phyloP scores from a whole-genome alignment of 1,140 invertebrate species.

The Euschistus heros region DNA sequence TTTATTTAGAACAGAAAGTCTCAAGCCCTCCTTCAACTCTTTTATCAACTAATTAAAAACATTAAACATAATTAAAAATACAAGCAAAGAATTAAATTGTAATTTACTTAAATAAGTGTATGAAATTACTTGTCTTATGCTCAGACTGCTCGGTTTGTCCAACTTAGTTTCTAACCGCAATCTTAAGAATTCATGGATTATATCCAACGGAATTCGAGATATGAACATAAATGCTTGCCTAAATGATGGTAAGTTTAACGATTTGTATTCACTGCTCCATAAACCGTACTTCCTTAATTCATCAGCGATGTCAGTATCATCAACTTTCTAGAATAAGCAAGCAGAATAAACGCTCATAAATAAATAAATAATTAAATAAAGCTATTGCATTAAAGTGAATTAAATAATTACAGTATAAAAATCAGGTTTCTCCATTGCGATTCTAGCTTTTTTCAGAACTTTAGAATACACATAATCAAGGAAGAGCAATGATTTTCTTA shows the following conservation, averaged over 20 bases:
- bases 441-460: slow-evolving; percentile 53
- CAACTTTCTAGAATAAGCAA: background rate
- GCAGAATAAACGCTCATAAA: background rate
- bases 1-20: slow-evolving; percentile 63
- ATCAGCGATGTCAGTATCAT: slow-evolving; percentile 6
- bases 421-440: slow-evolving; percentile 50
- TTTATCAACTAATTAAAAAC: slow-evolving; percentile 56
- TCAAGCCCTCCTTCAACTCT: slow-evolving; percentile 75
- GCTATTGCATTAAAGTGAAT: background rate
- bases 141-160: slow-evolving; percentile 70
- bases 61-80: slow-evolving; percentile 19
- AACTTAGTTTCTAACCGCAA: slow-evolving; percentile 74
- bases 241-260: slow-evolving; percentile 72
- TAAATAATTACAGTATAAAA: slow-evolving; percentile 31
- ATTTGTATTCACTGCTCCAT: slow-evolving; percentile 62
- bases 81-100: background rate
- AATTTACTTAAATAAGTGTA: background rate
- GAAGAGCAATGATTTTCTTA: slow-evolving; percentile 65
- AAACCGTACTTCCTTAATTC: slow-evolving; percentile 49
- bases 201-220: slow-evolving; percentile 66
- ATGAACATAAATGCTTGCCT: slow-evolving; percentile 73
- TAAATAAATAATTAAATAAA: background rate
- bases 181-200: slow-evolving; percentile 76
- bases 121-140: slow-evolving; percentile 55
- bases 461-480: slow-evolving; percentile 56